Percentiles rank a stretch among this genome's conserved stretches.
Evolutionary conservation across 2,888 invertebrate genomes (phyloP).

Genomic region (Noctua janthina): DNA sequence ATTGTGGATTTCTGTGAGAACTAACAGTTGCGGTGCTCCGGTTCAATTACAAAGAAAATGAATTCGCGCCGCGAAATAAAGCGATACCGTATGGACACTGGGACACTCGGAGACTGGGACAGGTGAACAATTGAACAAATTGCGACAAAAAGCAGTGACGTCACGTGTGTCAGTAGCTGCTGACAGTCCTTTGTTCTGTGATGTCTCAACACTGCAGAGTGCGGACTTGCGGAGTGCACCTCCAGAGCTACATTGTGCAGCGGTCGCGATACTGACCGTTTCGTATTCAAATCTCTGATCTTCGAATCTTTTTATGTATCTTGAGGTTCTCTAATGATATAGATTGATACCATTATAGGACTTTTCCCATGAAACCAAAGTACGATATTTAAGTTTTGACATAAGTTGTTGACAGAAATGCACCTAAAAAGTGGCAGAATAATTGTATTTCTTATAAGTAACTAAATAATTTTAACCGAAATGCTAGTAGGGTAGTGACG

Average conservation of each 20-base stretch:
- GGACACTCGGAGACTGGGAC: slow-evolving; percentile 57
- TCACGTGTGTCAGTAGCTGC: slow-evolving; percentile 66
- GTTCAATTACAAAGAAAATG: slow-evolving; percentile 70
- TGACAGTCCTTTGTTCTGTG: slow-evolving; percentile 38
- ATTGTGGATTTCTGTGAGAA: slow-evolving; percentile 83
- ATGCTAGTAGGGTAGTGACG: not conserved
- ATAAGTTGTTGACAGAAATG: not conserved
- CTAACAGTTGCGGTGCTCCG: slow-evolving; percentile 64
- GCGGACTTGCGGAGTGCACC: not conserved
- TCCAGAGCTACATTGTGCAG: slow-evolving; percentile 2
- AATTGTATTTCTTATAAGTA: not conserved
- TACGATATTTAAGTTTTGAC: not conserved
- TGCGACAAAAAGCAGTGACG: slow-evolving; percentile 76
- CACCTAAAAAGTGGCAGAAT: not conserved
- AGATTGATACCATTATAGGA: not conserved
- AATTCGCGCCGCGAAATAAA: slow-evolving; percentile 71
- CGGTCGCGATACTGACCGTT: not conserved
- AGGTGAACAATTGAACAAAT: slow-evolving; percentile 77
- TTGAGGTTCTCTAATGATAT: not conserved
- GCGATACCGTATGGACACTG: slow-evolving; percentile 59
- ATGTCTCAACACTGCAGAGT: slow-evolving; percentile 18
- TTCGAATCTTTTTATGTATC: not conserved
- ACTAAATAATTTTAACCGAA: not conserved
- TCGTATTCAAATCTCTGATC: not conserved
- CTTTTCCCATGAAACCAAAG: not conserved